A percentile compares a stretch with the other conserved stretches of the same genome.
These are phyloP conservation scores for Molossus alvarezi DNA, from an alignment of 2,797 vertebrate genomes.

Conservation along the genomic window DNA sequence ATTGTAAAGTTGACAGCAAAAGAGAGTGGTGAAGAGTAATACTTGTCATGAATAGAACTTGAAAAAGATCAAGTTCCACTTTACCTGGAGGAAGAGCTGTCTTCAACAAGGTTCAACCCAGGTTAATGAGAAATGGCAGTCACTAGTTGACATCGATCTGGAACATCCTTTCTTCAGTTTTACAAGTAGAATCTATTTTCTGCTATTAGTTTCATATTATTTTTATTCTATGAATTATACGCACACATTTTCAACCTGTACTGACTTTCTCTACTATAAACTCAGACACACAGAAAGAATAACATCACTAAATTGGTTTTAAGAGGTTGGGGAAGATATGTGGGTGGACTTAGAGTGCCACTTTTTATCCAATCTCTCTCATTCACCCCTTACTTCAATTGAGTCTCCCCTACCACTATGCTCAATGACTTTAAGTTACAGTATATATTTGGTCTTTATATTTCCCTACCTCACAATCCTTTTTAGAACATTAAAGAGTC, in stretches of 20 bases:
- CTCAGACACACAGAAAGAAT: neutral
- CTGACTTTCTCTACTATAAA: neutral
- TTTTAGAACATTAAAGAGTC: neutral
- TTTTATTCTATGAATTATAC: constrained; percentile 21
- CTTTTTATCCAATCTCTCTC: neutral
- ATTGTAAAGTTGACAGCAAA: neutral
- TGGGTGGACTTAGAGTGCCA: too few species aligned
- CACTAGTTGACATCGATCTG: neutral
- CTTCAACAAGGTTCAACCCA: neutral
- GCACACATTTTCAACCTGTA: neutral
- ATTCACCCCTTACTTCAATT: neutral
- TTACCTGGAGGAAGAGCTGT: neutral
- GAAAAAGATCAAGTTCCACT: neutral
- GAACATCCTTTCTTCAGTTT: neutral
- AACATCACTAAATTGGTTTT: neutral
- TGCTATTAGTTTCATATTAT: neutral
- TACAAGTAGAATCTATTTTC: neutral
- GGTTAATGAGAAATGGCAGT: neutral
- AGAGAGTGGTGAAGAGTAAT: neutral
- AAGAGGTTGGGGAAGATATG: neutral
- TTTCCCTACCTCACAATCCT: neutral
- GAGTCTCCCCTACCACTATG: neutral
- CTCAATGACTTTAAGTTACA: neutral
- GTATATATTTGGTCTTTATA: neutral
- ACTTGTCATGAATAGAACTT: neutral